These are phyloP conservation scores for Gambusia yucatana DNA, from an alignment of 2,797 vertebrate species.

Conservation along the genomic window DNA sequence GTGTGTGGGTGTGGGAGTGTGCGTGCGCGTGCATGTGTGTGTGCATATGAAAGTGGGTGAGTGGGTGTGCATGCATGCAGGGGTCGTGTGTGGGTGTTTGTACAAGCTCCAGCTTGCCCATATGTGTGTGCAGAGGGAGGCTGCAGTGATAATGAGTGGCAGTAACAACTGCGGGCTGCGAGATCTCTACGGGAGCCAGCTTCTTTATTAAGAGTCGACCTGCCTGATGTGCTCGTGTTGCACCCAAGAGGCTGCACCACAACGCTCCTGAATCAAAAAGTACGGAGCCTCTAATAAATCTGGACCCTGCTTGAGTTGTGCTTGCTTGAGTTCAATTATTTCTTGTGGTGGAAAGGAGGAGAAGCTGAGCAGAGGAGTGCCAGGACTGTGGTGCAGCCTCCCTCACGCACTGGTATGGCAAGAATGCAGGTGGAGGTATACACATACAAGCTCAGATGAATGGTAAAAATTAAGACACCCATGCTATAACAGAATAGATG, in stretches of 20 bases:
- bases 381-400: constrained; percentile 49
- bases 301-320: constrained; percentile 11
- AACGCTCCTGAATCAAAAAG: constrained; percentile 25
- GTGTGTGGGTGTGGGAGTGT: constrained; percentile 36
- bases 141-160: constrained; percentile 85
- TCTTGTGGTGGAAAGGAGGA: constrained; percentile 47
- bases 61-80: constrained; percentile 55
- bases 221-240: constrained; percentile 85
- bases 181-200: constrained; percentile 75
- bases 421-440: constrained; percentile 67
- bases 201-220: constrained; percentile 76
- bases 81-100: constrained; percentile 70
- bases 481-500: not conserved
- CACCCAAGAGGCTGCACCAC: constrained; percentile 43
- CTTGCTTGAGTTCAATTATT: constrained; percentile 65
- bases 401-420: constrained; percentile 67
- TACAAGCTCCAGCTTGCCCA: constrained; percentile 57
- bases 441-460: constrained; percentile 29
- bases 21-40: constrained; percentile 9
- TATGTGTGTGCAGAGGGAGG: constrained; percentile 49
- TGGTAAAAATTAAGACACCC: constrained; percentile 22
- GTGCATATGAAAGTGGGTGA: constrained; percentile 47
- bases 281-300: constrained; percentile 33
- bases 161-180: constrained; percentile 84
- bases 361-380: constrained; percentile 52